phyloP scores from a whole-genome alignment of 2,797 vertebrate species.

The Sebastes steindachneri region DNA sequence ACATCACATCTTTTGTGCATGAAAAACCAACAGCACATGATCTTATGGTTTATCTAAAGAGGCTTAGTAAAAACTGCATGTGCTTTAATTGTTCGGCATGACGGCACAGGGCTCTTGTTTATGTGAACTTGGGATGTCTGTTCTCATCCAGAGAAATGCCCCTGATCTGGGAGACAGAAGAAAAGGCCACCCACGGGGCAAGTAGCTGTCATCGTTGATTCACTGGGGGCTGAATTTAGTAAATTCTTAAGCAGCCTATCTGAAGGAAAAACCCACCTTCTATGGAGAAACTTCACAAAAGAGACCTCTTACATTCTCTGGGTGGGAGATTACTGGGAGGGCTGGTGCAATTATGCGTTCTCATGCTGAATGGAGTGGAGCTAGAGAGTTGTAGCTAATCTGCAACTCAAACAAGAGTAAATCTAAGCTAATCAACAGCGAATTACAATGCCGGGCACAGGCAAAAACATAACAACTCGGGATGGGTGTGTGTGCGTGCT shows the following conservation, averaged over 20 bases:
- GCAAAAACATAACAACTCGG: slow-evolving; percentile 68
- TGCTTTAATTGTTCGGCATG: slow-evolving; percentile 60
- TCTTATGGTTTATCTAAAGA: slow-evolving; percentile 74
- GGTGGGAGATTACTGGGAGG: slow-evolving; percentile 74
- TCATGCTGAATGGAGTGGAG: slow-evolving; percentile 70
- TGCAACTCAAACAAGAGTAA: slow-evolving; percentile 81
- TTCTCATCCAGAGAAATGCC: slow-evolving; percentile 65
- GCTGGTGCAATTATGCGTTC: slow-evolving; percentile 73
- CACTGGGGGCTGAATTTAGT: slow-evolving; percentile 65
- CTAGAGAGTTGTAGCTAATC: slow-evolving; percentile 72
- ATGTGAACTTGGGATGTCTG: slow-evolving; percentile 70
- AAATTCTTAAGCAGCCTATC: slow-evolving; percentile 68
- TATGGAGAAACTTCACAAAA: slow-evolving; percentile 74
- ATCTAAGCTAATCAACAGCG: slow-evolving; percentile 74
- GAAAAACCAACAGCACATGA: slow-evolving; percentile 78
- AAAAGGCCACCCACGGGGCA: slow-evolving; percentile 79
- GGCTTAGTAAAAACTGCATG: slow-evolving; percentile 63
- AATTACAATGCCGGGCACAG: slow-evolving; percentile 76
- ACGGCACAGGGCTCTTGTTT: slow-evolving; percentile 65
- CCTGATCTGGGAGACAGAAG: slow-evolving; percentile 55
- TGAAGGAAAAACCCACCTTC: slow-evolving; percentile 59
- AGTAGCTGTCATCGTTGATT: slow-evolving; percentile 71
- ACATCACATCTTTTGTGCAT: slow-evolving; percentile 67
- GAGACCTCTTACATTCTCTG: slow-evolving; percentile 67
- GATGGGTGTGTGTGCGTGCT: slow-evolving; percentile 52